These are phyloP conservation scores for Magallana nippona DNA, from an alignment of 2,888 invertebrate species.

Conservation along the genomic window DNA sequence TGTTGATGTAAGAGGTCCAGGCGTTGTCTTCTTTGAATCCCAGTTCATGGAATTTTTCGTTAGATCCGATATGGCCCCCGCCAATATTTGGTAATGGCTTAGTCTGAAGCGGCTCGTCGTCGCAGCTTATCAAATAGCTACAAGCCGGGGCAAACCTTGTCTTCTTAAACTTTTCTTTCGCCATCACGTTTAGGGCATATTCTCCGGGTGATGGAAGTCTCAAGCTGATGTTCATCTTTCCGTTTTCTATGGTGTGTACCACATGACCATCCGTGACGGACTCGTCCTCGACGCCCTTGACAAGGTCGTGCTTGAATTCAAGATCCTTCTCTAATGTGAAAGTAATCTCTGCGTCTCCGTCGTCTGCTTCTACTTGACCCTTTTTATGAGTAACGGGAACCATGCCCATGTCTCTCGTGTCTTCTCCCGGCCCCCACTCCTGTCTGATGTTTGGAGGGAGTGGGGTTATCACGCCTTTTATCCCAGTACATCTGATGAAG, in stretches of 20 bases:
- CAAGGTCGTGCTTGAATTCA: conserved; percentile 66
- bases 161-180: conserved; percentile 60
- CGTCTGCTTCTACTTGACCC: conserved; percentile 67
- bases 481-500: conserved; percentile 57
- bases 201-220: conserved; percentile 69
- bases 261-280: conserved; percentile 62
- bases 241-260: conserved; percentile 64
- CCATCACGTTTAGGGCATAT: conserved; percentile 73
- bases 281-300: conserved; percentile 61
- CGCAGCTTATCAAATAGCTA: conserved; percentile 71
- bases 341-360: conserved; percentile 70
- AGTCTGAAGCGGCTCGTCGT: conserved; percentile 63
- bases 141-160: conserved; percentile 71
- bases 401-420: conserved; percentile 68
- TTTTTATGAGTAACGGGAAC: conserved; percentile 67
- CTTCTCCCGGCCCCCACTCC: conserved; percentile 76
- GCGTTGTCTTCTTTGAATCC: conserved; percentile 52
- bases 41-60: conserved; percentile 55
- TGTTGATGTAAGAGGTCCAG: conserved; percentile 51
- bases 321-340: conserved; percentile 67
- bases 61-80: conserved; percentile 58
- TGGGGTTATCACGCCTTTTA: conserved; percentile 59
- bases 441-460: conserved; percentile 72
- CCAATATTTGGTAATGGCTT: conserved; percentile 61
- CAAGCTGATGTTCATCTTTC: conserved; percentile 65